Percentiles rank a stretch among this genome's conserved stretches.
These are phyloP conservation scores for Clepsis dumicolana DNA, from an alignment of 2,888 invertebrate species.

Conservation along the genomic window DNA sequence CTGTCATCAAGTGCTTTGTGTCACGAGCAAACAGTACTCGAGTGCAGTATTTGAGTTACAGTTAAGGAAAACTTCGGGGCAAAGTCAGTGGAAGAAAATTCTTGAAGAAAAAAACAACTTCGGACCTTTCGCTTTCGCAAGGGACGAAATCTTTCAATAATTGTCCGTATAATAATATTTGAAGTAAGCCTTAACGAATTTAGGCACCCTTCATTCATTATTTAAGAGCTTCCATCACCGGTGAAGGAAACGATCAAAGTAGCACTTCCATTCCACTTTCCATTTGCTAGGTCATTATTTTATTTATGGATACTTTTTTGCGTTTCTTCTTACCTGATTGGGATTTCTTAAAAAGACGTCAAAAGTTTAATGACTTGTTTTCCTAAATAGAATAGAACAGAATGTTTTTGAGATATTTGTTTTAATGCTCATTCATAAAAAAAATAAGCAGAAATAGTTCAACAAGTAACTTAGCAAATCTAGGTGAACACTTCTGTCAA, in stretches of 20 bases:
- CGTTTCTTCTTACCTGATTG: background rate
- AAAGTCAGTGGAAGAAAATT: background rate
- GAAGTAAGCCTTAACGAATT: constrained; percentile 16
- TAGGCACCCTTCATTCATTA: constrained; percentile 6
- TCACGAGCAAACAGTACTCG: background rate
- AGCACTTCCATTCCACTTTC: constrained; percentile 1
- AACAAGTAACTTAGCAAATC: no score
- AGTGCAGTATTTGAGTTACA: constrained; percentile 8
- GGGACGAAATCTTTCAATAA: constrained; percentile 3
- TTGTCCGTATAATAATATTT: constrained; percentile 19
- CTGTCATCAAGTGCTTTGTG: no score
- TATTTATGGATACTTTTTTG: background rate
- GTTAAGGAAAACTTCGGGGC: constrained; percentile 9
- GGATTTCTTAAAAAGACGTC: background rate
- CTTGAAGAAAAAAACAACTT: background rate
- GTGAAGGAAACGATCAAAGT: constrained; percentile 1
- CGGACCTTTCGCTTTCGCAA: constrained; percentile 7
- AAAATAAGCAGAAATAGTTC: no score
- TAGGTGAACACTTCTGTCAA: no score
- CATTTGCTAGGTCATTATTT: background rate
- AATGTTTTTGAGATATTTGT: no score
- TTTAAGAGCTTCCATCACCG: constrained; percentile 1
- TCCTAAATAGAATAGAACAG: no score
- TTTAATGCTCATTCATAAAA: no score
- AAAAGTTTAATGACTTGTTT: background rate